Evolutionary conservation across 2,797 vertebrate species (phyloP).

Genomic region (Microchirus variegatus): DNA sequence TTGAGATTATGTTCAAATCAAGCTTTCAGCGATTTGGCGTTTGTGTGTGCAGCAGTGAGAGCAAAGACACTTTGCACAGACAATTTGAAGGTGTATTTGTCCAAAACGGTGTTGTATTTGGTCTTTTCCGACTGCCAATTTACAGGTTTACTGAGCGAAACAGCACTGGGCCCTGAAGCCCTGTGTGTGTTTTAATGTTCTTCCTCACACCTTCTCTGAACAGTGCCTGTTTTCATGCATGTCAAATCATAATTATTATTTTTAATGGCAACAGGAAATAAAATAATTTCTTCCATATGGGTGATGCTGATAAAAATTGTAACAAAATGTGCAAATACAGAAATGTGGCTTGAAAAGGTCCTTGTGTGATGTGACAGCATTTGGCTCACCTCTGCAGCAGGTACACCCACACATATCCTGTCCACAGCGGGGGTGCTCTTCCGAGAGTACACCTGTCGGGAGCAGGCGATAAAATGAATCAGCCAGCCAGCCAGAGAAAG

Average conservation of each 20-base stretch:
- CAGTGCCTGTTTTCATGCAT: too few species aligned
- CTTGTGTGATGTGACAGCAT: conserved; percentile 38
- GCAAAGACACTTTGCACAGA: conserved; percentile 9
- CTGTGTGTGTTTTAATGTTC: background rate
- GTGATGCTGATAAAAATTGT: background rate
- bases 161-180: conserved; percentile 3
- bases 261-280: background rate
- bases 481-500: conserved; percentile 44
- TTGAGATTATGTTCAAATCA: conserved; percentile 64
- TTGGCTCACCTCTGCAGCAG: conserved; percentile 89
- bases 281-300: background rate
- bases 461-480: conserved; percentile 71
- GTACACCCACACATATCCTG: conserved; percentile 91
- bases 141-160: conserved; percentile 12
- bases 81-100: background rate
- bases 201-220: background rate
- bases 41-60: conserved; percentile 6
- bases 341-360: conserved; percentile 27
- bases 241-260: background rate
- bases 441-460: conserved; percentile 89
- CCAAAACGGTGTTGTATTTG: conserved; percentile 9
- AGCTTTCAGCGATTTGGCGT: conserved; percentile 6
- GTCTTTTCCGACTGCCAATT: conserved; percentile 6
- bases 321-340: conserved; percentile 2
- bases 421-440: conserved; percentile 94